Base-by-base conservation (phyloP, 2,888 invertebrate species). In the Aporophyla lueneburgensis region DNA sequence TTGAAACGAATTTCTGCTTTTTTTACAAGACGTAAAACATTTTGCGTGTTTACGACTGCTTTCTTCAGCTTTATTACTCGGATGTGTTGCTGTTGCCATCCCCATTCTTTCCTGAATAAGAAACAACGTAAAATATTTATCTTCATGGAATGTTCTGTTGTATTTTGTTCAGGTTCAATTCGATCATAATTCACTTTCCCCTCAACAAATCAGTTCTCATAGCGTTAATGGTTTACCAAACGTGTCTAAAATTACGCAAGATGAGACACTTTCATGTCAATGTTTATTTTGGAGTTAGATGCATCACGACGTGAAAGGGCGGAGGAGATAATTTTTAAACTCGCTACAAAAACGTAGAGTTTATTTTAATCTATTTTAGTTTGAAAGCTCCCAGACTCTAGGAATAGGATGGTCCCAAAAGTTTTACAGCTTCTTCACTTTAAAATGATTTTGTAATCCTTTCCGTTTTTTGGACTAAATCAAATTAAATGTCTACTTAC, bases 161-260 rank as follows among this genome's bases (percentile, higher is more conserved):
- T 49, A 66, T 43, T 61, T 78, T 62, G 0, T 49, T 62, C 46
- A n/a, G 24, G 61, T 59, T 43, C 7, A 19, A 69, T 76, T 54
- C 46, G n/a, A 68, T 71, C 43, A 66, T 56, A 80, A 65, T 79
- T 66, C 59, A 65, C 58, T 70, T 68, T 66, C 27, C 49, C 63
- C 74, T 70, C 19, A 63, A 69, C 5, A 66, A 56, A 54, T 56
- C 49, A 56, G 66, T 66, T 75, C 61, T 70, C 46, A 63, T 43
- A 51, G 51, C 19, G 40, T 81, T 43, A 69, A 75, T 72, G 79
- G 86, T 74, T 86, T 80, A 87, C 89, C 89, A 90, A 88, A 90
- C 86, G 89, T 88, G 80, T 76, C 87, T 87, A 86, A 90, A 82
- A 88, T 90, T 89, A 89, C 87, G 88, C 86, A 89, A 90, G 78